Percentiles rank a stretch among this genome's conserved stretches.
Conservation (phyloP, 2,797 vertebrate species). For the Heterohyrax brucei region DNA sequence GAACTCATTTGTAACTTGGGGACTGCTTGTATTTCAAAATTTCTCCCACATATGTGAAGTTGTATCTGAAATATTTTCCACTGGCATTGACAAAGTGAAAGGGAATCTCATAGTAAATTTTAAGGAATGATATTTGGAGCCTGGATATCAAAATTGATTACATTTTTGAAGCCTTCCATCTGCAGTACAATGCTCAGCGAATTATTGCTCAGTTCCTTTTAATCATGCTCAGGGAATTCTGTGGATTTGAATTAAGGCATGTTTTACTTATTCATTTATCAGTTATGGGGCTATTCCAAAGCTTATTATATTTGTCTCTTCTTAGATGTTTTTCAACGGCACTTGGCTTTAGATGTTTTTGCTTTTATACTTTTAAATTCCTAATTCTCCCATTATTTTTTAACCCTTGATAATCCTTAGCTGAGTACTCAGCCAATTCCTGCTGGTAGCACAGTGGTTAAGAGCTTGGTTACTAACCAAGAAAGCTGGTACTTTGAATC, state of each 20-base stretch:
- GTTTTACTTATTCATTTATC: constrained; percentile 73
- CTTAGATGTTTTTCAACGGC: not conserved
- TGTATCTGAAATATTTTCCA: constrained; percentile 46
- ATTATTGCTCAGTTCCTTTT: constrained; percentile 56
- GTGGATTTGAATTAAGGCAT: constrained; percentile 61
- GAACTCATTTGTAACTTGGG: too few relatives aligned
- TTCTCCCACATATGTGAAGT: constrained; percentile 30
- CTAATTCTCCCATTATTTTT: constrained; percentile 59
- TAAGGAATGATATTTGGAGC: constrained; percentile 14
- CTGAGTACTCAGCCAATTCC: constrained; percentile 16
- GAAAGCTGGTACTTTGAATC: too few relatives aligned
- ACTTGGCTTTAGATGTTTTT: too few relatives aligned
- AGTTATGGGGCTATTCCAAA: constrained; percentile 49
- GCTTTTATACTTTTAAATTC: constrained; percentile 60
- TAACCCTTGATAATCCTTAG: constrained; percentile 39
- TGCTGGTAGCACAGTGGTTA: not conserved
- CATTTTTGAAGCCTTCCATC: constrained; percentile 61
- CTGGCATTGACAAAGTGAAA: constrained; percentile 22
- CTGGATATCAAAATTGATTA: constrained; percentile 48
- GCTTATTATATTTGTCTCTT: constrained; percentile 39
- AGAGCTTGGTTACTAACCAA: too few relatives aligned
- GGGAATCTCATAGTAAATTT: constrained; percentile 45
- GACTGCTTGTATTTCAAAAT: constrained; percentile 11
- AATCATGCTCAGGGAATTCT: constrained; percentile 59
- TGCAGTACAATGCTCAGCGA: constrained; percentile 39